These are phyloP conservation scores for Indicator indicator DNA, from an alignment of 2,113 vertebrate genomes.

Conservation along the genomic window DNA sequence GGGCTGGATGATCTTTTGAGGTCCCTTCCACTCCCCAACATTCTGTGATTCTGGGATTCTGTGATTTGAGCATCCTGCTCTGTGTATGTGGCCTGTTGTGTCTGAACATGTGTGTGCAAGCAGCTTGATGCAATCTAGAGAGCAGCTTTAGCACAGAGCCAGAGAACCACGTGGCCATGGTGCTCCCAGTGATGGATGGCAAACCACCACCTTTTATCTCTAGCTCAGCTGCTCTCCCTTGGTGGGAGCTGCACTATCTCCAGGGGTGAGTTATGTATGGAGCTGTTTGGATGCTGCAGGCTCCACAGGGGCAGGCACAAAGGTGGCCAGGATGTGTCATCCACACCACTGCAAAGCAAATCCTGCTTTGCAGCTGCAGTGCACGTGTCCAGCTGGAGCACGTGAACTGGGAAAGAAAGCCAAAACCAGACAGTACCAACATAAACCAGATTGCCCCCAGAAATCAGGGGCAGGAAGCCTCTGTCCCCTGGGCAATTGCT, in stretches of 20 bases:
- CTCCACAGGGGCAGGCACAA: not conserved
- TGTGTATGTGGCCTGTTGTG: not conserved
- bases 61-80: not conserved
- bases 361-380: not conserved
- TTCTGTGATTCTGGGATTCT: too few relatives aligned
- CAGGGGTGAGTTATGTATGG: not conserved
- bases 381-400: not conserved
- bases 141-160: not conserved
- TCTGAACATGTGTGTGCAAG: not conserved
- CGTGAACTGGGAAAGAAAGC: not conserved
- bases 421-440: not conserved
- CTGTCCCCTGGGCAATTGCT: not conserved
- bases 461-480: constrained; percentile 23
- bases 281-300: not conserved
- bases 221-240: not conserved
- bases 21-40: too few relatives aligned
- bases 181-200: not conserved
- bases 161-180: not conserved
- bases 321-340: not conserved
- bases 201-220: not conserved
- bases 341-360: not conserved
- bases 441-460: constrained; percentile 21
- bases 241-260: not conserved
- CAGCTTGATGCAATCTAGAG: not conserved
- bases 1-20: too few relatives aligned